These are phyloP conservation scores for Coryphaenoides rupestris DNA, from an alignment of 2,113 vertebrate genomes.

Conservation along the genomic window DNA sequence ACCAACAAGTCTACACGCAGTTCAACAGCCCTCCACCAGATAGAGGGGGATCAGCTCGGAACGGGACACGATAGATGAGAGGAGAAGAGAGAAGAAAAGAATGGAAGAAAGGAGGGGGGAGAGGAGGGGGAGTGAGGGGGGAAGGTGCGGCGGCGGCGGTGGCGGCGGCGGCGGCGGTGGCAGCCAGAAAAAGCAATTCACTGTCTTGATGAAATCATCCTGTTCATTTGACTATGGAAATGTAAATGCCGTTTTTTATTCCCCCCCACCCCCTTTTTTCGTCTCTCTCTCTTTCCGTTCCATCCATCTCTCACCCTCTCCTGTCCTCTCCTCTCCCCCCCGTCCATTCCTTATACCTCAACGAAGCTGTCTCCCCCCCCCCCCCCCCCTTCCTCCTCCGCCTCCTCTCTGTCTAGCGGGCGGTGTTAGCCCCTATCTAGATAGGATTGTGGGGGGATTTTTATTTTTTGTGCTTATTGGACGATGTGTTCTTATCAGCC, in stretches of 20 bases:
- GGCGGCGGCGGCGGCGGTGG: no score
- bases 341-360: conserved; percentile 7
- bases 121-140: no score
- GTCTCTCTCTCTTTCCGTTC: not conserved
- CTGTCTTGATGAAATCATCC: conserved; percentile 56
- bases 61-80: no score
- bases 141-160: no score
- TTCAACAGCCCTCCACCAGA: conserved; percentile 49
- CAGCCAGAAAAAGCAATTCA: conserved; percentile 54
- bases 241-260: conserved; percentile 50
- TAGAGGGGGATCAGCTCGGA: no score
- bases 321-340: conserved; percentile 6
- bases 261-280: no score
- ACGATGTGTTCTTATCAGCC: conserved; percentile 72
- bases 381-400: conserved; percentile 35
- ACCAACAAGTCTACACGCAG: conserved; percentile 36
- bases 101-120: conserved; percentile 21
- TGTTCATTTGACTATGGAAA: conserved; percentile 59
- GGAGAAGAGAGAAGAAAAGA: conserved; percentile 20
- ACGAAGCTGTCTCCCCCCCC: not conserved
- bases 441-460: conserved; percentile 63
- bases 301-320: conserved; percentile 23
- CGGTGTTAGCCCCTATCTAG: conserved; percentile 52
- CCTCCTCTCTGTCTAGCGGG: conserved; percentile 17
- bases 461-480: conserved; percentile 65